Base-by-base conservation (phyloP, 30 jellyfish, hydroid and myxozoan genomes). In the Sanderia malayensis region DNA sequence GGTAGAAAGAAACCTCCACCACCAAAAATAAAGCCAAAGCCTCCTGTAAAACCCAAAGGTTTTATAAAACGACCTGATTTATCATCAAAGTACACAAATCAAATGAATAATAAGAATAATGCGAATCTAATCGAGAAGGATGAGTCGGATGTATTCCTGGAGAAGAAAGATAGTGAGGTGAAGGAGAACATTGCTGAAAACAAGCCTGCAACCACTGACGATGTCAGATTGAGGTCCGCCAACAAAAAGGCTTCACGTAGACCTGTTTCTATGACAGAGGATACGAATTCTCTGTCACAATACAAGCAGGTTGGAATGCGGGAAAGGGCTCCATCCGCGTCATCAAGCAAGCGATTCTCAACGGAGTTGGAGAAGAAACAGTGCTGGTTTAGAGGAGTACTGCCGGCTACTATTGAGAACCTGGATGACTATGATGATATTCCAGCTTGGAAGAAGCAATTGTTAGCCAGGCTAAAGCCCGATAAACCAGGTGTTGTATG, bases 341-440 rank as follows among this genome's bases (percentile, higher is more conserved):
- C 64, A 49, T 66, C 89, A 25, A 71, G 69, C 2, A 49, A 44
- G 27, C 49, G 61, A 37, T 78, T 64, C 33, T 59, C 89, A 23
- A 59, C 59, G 4, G 89, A 53, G 58, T 31, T 78, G 31, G 89
- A 78, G 52, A 78, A 46, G 60, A 78, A 78, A 23, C 82, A 78
- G 31, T 78, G 89, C 46, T 78, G 89, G 89, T 78, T 78, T 21
- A 78, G 81, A 53, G 89, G 89, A 4, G 89, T 61, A 26, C 30
- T 78, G 52, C 73, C 59, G 25, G 45, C 76, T 9, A 58, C 64
- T 41, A 71, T 46, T 34, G 67, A 21, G 34, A 78, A 78, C 22
- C 13, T 66, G 4, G 82, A 66, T 64, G 89, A 64, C 11, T 63
- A n/a, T 57, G 89, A 78, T 53, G 89, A 78, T 66, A 57, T 78